phyloP scores from a whole-genome alignment of 2,888 invertebrate species.

The Boloria euphrosyne region DNA sequence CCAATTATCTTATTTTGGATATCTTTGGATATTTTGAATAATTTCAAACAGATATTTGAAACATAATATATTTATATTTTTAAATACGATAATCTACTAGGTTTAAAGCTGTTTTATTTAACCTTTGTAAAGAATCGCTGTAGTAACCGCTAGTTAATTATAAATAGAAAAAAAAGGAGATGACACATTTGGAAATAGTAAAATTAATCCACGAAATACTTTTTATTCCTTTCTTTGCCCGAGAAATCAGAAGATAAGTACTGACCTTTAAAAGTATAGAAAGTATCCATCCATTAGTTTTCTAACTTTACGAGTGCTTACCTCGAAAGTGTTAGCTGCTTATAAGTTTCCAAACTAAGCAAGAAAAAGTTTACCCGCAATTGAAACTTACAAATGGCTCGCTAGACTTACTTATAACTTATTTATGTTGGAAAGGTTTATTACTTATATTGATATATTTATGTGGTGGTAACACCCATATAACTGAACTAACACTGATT shows the following conservation, averaged over 20 bases:
- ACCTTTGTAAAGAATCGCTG: too few relatives aligned
- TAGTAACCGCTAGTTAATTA: too few relatives aligned
- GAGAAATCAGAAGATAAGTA: constrained; percentile 1
- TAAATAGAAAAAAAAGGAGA: too few relatives aligned
- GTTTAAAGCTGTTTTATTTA: too few relatives aligned
- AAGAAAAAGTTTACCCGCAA: constrained; percentile 21
- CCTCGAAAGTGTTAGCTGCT: constrained; percentile 16
- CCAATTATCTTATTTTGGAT: too few relatives aligned
- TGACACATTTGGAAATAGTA: too few relatives aligned
- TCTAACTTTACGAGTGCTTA: constrained; percentile 10
- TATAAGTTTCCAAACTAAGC: constrained; percentile 22
- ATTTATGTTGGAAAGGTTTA: constrained; percentile 11
- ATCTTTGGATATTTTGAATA: too few relatives aligned
- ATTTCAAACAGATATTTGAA: too few relatives aligned
- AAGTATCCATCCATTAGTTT: neutral
- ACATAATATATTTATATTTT: too few relatives aligned
- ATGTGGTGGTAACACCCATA: neutral
- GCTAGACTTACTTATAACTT: constrained; percentile 10
- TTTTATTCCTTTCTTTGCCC: neutral
- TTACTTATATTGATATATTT: constrained; percentile 5
- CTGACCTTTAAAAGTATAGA: constrained; percentile 5
- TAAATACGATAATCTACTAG: too few relatives aligned
- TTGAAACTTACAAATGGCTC: constrained; percentile 21
- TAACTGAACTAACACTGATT: too few relatives aligned
- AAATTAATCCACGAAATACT: too few relatives aligned